Conservation (phyloP, 2,113 vertebrate genomes). For the Sclerurus mexicanus region DNA sequence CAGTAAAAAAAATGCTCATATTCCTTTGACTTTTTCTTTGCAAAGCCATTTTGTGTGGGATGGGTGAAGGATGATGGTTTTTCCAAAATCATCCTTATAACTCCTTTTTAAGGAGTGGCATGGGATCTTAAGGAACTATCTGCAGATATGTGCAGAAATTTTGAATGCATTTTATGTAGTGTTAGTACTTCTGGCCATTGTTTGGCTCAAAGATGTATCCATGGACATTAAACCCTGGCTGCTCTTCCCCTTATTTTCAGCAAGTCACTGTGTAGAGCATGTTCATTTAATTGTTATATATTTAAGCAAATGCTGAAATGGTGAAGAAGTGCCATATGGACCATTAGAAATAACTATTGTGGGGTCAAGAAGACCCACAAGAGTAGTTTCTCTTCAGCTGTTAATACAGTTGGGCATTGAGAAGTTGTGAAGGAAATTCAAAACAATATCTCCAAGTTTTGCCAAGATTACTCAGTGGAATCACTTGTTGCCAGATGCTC, state of each 20-base stretch:
- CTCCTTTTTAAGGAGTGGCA: background rate
- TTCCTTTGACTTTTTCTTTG: background rate
- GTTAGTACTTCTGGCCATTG: background rate
- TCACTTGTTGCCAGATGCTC: background rate
- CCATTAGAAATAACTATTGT: background rate
- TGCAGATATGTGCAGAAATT: background rate
- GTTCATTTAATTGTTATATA: background rate
- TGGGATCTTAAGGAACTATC: background rate
- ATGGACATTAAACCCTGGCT: background rate
- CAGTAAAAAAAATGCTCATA: background rate
- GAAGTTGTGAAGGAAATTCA: background rate
- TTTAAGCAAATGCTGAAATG: background rate
- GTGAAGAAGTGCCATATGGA: background rate
- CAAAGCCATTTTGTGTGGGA: rapidly evolving
- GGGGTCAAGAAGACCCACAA: background rate
- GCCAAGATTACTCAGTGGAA: background rate
- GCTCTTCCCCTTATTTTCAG: background rate
- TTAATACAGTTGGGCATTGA: background rate
- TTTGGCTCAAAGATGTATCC: background rate
- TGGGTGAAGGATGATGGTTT: background rate
- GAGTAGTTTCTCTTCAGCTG: background rate
- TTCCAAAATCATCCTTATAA: background rate
- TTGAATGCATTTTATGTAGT: background rate
- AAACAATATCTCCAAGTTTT: background rate
- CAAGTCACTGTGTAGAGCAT: background rate